These are phyloP conservation scores for Melolontha melolontha DNA, from an alignment of 2,888 invertebrate species.

Conservation along the genomic window DNA sequence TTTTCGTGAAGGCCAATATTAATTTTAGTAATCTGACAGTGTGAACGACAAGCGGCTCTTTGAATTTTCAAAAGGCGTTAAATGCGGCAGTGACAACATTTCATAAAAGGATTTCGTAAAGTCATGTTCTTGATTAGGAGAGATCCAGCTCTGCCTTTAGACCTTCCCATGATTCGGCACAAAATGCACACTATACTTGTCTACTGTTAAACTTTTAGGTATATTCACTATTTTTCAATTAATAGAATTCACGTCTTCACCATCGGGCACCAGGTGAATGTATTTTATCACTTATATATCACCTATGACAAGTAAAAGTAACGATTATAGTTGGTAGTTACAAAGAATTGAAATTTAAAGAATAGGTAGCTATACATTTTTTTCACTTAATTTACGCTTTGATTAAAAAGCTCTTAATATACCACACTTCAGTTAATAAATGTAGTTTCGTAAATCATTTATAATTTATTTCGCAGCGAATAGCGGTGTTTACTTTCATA, in stretches of 20 bases:
- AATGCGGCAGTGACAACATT: conserved; percentile 64
- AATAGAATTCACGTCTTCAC: conserved; percentile 43
- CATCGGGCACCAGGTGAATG: conserved; percentile 17
- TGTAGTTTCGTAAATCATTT: no score
- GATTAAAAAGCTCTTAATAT: no score
- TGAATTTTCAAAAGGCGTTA: conserved; percentile 54
- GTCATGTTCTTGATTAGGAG: conserved; percentile 66
- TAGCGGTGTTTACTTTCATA: no score
- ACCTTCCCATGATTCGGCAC: conserved; percentile 63
- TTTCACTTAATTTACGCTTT: no score
- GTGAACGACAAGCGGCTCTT: conserved; percentile 58
- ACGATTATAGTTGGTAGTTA: no score
- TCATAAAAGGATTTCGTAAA: conserved; percentile 57
- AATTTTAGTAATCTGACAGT: conserved; percentile 61
- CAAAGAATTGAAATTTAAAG: no score
- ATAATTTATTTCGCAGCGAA: no score
- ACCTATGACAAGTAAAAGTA: conserved; percentile 22
- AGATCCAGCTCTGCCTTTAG: conserved; percentile 61
- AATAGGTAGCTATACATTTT: no score
- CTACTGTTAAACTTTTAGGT: conserved; percentile 45
- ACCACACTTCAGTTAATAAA: no score
- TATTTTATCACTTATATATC: conserved; percentile 27
- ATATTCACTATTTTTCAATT: conserved; percentile 47
- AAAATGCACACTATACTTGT: conserved; percentile 53
- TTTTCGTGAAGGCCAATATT: conserved; percentile 55